Conservation (phyloP, 2,113 vertebrate genomes). For the Amphiprion percula region DNA sequence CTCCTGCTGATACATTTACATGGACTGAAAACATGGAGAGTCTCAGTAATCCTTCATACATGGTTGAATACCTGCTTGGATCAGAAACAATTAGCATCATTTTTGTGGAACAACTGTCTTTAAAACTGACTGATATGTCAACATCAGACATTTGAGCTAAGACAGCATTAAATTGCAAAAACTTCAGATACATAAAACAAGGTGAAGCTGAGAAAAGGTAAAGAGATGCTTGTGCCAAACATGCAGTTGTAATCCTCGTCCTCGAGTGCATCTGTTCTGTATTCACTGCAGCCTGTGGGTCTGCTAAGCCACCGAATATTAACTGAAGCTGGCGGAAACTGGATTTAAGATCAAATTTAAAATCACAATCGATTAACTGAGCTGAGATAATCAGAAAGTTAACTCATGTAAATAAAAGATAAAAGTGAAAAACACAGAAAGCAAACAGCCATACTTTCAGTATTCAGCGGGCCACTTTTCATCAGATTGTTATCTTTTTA, state of each 20-base stretch:
- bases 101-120: conserved; percentile 3
- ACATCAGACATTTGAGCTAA: not conserved
- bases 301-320: conserved; percentile 8
- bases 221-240: conserved; percentile 23
- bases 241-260: conserved; percentile 12
- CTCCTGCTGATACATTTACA: no score
- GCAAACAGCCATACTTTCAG: not conserved
- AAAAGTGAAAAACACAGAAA: not conserved
- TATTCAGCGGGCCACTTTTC: fast-evolving
- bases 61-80: not conserved
- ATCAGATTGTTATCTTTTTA: not conserved
- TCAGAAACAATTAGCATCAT: conserved; percentile 8
- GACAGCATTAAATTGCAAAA: not conserved
- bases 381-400: conserved; percentile 26
- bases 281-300: conserved; percentile 16
- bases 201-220: not conserved
- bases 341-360: conserved; percentile 14
- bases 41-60: not conserved
- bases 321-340: conserved; percentile 16
- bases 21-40: no score
- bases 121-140: conserved; percentile 6
- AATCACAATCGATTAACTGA: not conserved
- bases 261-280: conserved; percentile 26
- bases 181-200: not conserved
- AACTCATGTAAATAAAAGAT: conserved; percentile 1